Evolutionary conservation across 2,888 invertebrate species (phyloP).

Genomic region (Agonopterix alstromeriana): DNA sequence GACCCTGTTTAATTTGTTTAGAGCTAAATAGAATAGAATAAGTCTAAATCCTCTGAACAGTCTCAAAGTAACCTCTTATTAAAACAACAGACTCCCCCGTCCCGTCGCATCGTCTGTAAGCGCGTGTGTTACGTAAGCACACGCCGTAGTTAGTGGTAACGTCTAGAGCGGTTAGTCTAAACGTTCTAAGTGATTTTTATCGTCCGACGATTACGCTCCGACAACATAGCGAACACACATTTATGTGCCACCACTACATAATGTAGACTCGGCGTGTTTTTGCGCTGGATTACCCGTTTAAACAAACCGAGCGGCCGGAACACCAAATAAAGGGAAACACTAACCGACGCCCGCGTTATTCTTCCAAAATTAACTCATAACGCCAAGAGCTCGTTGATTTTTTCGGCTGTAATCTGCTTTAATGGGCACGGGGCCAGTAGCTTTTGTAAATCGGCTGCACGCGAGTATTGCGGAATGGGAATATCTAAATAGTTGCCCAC

Average conservation of each 20-base stretch:
- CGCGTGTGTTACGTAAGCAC: conserved; percentile 34
- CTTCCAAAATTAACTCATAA: conserved; percentile 76
- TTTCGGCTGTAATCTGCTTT: conserved; percentile 69
- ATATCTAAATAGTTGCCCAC: conserved; percentile 65
- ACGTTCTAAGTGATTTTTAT: conserved; percentile 67
- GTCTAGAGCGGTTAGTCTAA: conserved; percentile 44
- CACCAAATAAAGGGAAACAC: conserved; percentile 69
- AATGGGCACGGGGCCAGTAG: conserved; percentile 73
- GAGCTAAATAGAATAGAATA: too few species aligned
- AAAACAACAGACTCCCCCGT: conserved; percentile 16
- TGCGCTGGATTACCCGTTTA: conserved; percentile 67
- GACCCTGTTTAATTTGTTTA: too few species aligned
- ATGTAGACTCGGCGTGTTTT: conserved; percentile 54
- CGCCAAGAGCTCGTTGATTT: conserved; percentile 67
- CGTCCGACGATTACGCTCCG: conserved; percentile 54
- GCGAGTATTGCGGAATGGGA: conserved; percentile 63
- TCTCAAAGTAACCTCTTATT: conserved; percentile 7
- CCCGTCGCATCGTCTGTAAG: conserved; percentile 20
- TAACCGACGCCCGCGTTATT: conserved; percentile 67
- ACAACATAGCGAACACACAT: conserved; percentile 57
- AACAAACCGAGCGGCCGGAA: conserved; percentile 64
- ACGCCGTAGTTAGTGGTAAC: conserved; percentile 42
- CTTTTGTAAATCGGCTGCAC: conserved; percentile 65
- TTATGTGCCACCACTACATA: conserved; percentile 52
- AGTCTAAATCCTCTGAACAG: not conserved